phyloP scores from a whole-genome alignment of 2,888 invertebrate species.

The Arctia plantaginis region DNA sequence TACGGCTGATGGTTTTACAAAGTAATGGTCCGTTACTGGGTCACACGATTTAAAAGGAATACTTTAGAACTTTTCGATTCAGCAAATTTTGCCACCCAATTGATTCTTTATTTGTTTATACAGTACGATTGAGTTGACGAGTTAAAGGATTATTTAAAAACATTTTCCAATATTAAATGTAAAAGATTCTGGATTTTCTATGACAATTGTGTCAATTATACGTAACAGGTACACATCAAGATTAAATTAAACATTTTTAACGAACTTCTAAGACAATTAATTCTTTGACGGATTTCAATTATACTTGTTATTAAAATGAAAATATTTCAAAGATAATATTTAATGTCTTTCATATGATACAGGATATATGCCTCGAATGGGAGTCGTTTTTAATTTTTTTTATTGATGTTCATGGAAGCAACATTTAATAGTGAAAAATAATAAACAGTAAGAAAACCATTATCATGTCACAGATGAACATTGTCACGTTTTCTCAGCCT shows the following conservation, averaged over 20 bases:
- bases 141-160: too few relatives aligned
- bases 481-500: conserved; percentile 1
- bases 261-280: not conserved
- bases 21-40: not conserved
- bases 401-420: not conserved
- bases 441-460: conserved; percentile 8
- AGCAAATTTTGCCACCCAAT: not conserved
- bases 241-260: not conserved
- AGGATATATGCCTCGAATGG: too few relatives aligned
- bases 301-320: not conserved
- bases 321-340: not conserved
- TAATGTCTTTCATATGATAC: not conserved
- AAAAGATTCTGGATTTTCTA: not conserved
- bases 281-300: not conserved
- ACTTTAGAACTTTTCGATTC: not conserved
- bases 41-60: not conserved
- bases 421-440: not conserved
- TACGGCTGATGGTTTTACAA: not conserved
- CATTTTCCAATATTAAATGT: not conserved
- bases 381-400: too few relatives aligned
- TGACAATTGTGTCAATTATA: not conserved
- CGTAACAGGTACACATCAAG: not conserved
- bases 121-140: too few relatives aligned
- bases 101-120: not conserved
- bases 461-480: conserved; percentile 5